Evolutionary conservation across 2,888 invertebrate genomes (phyloP).

Genomic region (Zygothrica quintamaculata): DNA sequence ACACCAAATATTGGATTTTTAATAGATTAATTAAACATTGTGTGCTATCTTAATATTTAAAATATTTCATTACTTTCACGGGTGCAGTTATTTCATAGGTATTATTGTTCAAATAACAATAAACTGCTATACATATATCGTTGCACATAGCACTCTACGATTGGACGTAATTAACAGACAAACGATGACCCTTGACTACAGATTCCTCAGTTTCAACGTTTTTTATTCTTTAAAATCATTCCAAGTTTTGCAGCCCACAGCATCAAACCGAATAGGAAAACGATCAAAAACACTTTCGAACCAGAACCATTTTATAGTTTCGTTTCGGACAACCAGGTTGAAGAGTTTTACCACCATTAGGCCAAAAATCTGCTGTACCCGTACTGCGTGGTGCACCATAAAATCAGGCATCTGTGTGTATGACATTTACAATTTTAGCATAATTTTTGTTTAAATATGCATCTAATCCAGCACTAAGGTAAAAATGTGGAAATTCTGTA

Average conservation of each 20-base stretch:
- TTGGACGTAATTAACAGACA: too few relatives aligned
- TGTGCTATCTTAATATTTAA: conserved; percentile 1
- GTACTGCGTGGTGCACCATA: conserved; percentile 87
- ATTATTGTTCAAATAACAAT: conserved; percentile 65
- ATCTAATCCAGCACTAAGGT: conserved; percentile 73
- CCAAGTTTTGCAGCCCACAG: conserved; percentile 86
- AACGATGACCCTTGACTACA: conserved; percentile 83
- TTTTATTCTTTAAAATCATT: conserved; percentile 85
- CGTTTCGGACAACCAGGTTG: conserved; percentile 87
- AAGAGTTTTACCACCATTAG: conserved; percentile 86
- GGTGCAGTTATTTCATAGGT: conserved; percentile 36
- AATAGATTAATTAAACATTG: too few relatives aligned
- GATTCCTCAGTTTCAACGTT: conserved; percentile 43
- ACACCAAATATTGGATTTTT: too few relatives aligned
- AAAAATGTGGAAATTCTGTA: conserved; percentile 87
- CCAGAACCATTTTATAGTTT: conserved; percentile 85
- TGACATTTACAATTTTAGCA: conserved; percentile 88
- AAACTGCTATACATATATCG: conserved; percentile 78
- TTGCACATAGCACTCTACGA: conserved; percentile 82
- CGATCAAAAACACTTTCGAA: conserved; percentile 86
- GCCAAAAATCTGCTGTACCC: conserved; percentile 88
- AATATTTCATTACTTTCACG: conserved; percentile 23
- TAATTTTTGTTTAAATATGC: conserved; percentile 85
- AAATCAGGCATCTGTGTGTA: conserved; percentile 88
- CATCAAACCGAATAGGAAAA: conserved; percentile 85